phyloP scores from a whole-genome alignment of 1,140 invertebrate genomes.

The Drosophila mojavensis region DNA sequence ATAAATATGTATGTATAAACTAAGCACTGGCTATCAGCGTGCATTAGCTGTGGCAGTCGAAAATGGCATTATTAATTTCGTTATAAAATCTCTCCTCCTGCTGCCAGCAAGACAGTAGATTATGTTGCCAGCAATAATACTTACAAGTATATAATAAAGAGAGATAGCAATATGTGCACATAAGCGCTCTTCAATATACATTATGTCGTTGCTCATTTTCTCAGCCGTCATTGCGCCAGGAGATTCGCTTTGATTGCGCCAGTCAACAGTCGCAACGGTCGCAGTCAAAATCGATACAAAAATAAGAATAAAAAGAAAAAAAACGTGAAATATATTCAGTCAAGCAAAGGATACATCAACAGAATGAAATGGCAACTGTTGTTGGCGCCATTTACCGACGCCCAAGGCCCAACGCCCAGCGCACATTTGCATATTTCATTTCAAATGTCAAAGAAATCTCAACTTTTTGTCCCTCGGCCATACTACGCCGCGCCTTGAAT shows the following conservation, averaged over 20 bases:
- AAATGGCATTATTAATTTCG: conserved; percentile 42
- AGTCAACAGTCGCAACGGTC: conserved; percentile 10
- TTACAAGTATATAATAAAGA: neutral
- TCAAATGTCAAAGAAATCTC: conserved; percentile 31
- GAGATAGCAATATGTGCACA: neutral
- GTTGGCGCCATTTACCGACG: conserved; percentile 30
- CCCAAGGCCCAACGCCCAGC: neutral
- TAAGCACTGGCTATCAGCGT: conserved; percentile 6
- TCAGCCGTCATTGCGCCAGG: conserved; percentile 3
- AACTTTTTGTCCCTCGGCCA: conserved; percentile 13
- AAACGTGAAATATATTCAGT: too few relatives aligned
- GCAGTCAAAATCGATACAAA: too few relatives aligned
- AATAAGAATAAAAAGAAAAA: too few relatives aligned
- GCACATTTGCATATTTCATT: conserved; percentile 60
- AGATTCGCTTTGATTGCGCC: conserved; percentile 8
- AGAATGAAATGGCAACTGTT: conserved; percentile 42
- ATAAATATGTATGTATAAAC: conserved; percentile 38
- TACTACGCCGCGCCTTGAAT: neutral
- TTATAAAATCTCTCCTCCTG: conserved; percentile 30
- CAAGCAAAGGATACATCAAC: too few relatives aligned
- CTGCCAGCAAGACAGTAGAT: conserved; percentile 16
- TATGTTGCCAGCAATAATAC: conserved; percentile 20
- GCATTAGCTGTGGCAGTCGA: conserved; percentile 19
- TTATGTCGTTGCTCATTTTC: conserved; percentile 42
- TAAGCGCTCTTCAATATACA: conserved; percentile 1